Conservation (phyloP, 2,113 vertebrate species). For the Cochlearius cochlearius region DNA sequence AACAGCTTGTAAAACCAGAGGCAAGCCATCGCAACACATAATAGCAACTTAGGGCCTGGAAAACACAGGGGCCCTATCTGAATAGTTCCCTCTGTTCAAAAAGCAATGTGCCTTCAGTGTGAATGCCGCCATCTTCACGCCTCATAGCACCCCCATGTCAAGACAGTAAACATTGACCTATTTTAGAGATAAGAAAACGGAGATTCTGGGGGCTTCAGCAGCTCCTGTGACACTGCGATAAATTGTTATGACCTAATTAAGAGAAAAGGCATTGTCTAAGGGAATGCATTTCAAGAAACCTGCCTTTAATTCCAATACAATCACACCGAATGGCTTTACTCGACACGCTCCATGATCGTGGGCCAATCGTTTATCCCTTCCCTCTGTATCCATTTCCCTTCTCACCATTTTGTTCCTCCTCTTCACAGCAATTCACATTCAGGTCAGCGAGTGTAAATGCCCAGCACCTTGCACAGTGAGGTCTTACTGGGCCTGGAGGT, state of each 20-base stretch:
- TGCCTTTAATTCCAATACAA: neutral
- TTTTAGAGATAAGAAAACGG: neutral
- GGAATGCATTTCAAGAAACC: neutral
- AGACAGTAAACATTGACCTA: neutral
- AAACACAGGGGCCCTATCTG: neutral
- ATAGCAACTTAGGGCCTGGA: neutral
- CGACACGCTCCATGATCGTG: rapidly evolving
- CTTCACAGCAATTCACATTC: rapidly evolving
- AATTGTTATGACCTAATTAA: neutral
- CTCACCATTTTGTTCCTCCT: neutral
- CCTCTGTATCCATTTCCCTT: neutral
- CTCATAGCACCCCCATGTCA: neutral
- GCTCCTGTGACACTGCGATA: neutral
- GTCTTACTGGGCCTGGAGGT: neutral
- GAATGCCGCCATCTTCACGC: neutral
- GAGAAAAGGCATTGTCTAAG: neutral
- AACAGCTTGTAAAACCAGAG: neutral
- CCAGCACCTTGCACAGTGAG: rapidly evolving
- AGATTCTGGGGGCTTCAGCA: neutral
- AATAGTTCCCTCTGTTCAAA: neutral
- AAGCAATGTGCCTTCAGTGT: neutral
- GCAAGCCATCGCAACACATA: neutral
- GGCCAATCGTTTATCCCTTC: neutral
- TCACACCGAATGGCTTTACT: neutral
- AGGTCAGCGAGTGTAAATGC: rapidly evolving